phyloP scores from a whole-genome alignment of 2,113 vertebrate genomes.

The Rana temporaria region DNA sequence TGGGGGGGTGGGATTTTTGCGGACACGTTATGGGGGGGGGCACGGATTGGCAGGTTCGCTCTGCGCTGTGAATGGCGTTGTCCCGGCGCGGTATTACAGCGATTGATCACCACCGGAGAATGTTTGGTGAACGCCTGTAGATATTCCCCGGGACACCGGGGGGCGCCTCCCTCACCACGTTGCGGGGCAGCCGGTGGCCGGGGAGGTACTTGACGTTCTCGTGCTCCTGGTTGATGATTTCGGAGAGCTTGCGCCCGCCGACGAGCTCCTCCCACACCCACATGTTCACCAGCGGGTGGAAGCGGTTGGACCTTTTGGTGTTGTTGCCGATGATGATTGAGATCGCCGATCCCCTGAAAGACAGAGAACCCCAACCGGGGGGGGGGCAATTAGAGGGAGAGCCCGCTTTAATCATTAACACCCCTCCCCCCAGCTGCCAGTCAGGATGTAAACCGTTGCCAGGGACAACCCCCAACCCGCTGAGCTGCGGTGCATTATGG shows the following conservation, averaged over 20 bases:
- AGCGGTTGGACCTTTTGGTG: slow-evolving; percentile 75
- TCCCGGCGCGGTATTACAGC: too few species aligned
- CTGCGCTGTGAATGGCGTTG: too few species aligned
- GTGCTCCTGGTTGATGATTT: slow-evolving; percentile 83
- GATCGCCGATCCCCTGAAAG: slow-evolving; percentile 78
- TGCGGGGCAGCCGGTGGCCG: slow-evolving; percentile 79
- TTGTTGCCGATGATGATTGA: slow-evolving; percentile 83
- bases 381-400: not conserved
- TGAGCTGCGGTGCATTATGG: not conserved
- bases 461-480: not conserved
- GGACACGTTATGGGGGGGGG: too few species aligned
- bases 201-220: slow-evolving; percentile 85
- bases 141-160: too few species aligned
- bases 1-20: too few species aligned
- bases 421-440: too few species aligned
- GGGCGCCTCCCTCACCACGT: slow-evolving; percentile 72
- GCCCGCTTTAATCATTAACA: too few species aligned
- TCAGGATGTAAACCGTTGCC: not conserved
- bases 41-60: too few species aligned
- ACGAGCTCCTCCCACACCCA: slow-evolving; percentile 86
- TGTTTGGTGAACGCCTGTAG: too few species aligned
- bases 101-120: too few species aligned
- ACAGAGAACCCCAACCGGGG: not conserved
- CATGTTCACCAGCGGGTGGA: slow-evolving; percentile 80
- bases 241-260: slow-evolving; percentile 75